These are phyloP conservation scores for Montipora capitata DNA, from an alignment of 92 coral and sea anemone species.

Conservation along the genomic window DNA sequence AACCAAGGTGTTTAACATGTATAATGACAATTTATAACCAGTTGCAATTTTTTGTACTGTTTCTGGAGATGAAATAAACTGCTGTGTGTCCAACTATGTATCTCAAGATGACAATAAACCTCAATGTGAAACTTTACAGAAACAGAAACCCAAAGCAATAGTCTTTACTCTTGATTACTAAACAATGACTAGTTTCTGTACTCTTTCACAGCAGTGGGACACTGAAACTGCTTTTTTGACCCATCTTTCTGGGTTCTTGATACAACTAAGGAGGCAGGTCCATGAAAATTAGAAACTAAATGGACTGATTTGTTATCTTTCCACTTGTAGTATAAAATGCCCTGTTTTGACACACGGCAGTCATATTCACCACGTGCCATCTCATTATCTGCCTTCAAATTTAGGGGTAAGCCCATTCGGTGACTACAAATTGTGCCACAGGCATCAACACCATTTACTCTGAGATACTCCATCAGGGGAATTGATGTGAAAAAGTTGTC, in stretches of 20 bases:
- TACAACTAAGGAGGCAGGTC: constrained; percentile 44
- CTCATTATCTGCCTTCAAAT: constrained; percentile 24
- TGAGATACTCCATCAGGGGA: constrained; percentile 73
- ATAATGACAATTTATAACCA: constrained; percentile 8
- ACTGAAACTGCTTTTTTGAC: constrained; percentile 45
- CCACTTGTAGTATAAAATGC: constrained; percentile 57
- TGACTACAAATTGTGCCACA: constrained; percentile 58
- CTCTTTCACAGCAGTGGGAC: constrained; percentile 60
- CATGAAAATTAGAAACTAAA: constrained; percentile 79
- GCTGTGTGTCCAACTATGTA: background rate
- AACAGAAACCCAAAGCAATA: constrained; percentile 5
- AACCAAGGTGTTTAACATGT: constrained; percentile 12
- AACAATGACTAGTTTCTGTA: constrained; percentile 19
- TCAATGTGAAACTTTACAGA: constrained; percentile 2
- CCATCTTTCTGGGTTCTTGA: constrained; percentile 77
- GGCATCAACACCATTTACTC: constrained; percentile 63
- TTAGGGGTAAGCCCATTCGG: constrained; percentile 31
- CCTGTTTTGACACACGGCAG: constrained; percentile 11
- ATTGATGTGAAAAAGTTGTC: constrained; percentile 72
- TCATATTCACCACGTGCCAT: constrained; percentile 37
- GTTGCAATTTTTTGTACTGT: constrained; percentile 1
- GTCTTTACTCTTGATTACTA: background rate
- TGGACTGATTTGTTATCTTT: constrained; percentile 74
- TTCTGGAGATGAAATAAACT: constrained; percentile 14
- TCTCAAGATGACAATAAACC: constrained; percentile 3